These are phyloP conservation scores for Hypena proboscidalis DNA, from an alignment of 2,888 invertebrate species.

Conservation along the genomic window DNA sequence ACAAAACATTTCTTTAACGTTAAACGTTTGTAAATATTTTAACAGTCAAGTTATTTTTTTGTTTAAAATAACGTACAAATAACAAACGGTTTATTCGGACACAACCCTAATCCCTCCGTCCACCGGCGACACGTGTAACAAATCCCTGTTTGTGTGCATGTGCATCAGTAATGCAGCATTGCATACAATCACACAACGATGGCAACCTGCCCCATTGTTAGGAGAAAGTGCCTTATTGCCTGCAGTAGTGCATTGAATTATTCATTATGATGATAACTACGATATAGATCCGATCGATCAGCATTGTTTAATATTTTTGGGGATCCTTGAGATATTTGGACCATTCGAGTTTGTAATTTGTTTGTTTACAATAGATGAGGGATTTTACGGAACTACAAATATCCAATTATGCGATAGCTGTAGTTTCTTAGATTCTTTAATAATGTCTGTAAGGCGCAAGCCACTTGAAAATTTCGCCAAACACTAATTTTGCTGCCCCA, in stretches of 20 bases:
- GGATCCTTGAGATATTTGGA: slow-evolving; percentile 7
- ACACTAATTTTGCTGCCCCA: too few species aligned
- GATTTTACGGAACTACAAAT: too few species aligned
- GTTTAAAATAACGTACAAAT: too few species aligned
- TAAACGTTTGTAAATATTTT: too few species aligned
- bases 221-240: slow-evolving; percentile 50
- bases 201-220: slow-evolving; percentile 57
- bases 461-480: too few species aligned
- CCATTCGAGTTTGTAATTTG: too few species aligned
- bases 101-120: slow-evolving; percentile 31
- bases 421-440: too few species aligned
- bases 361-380: too few species aligned
- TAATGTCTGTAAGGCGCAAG: too few species aligned
- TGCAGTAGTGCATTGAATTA: slow-evolving; percentile 44
- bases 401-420: too few species aligned
- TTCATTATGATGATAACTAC: slow-evolving; percentile 46
- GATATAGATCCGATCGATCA: slow-evolving; percentile 43
- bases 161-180: slow-evolving; percentile 44
- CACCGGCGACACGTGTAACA: slow-evolving; percentile 33
- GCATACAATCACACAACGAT: slow-evolving; percentile 56
- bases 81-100: neutral
- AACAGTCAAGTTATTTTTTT: too few species aligned
- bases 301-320: slow-evolving; percentile 42
- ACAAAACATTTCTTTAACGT: too few species aligned
- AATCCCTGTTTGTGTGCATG: slow-evolving; percentile 34